Evolutionary conservation across 2,113 vertebrate genomes (phyloP), one percentile per base, ranked within the genome.

Genomic region (Zootoca vivipara): DNA sequence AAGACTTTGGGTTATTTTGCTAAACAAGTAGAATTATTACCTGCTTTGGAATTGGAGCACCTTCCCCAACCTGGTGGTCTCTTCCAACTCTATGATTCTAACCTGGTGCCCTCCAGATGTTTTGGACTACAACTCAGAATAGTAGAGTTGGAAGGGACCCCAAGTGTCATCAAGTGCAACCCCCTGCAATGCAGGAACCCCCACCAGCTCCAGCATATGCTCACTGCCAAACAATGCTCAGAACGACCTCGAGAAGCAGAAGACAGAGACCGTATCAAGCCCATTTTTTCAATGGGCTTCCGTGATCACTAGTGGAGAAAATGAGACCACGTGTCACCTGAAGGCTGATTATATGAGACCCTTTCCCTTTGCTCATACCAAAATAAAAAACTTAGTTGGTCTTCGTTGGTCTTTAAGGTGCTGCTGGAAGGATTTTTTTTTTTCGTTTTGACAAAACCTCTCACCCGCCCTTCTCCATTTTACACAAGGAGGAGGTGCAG

Each of bases 331-430:
- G 70, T 90, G 88, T 85, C 90, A 92, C 30, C n/a, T 89, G 90
- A 93, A 15, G 85, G 81, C 93, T 95, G 95, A 95, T 52, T 52
- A 52, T 94, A 96, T 89, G 93, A 94, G 92, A 93, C 93, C 96
- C 95, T 94, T 92, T 86, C 92, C 28, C 40, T 13, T 22, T 28
- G 8, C 92, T 90, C n/a, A n/a, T n/a, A n/a, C n/a, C n/a, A n/a
- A n/a, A n/a, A n/a, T n/a, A n/a, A n/a, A n/a, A n/a, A n/a, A n/a
- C n/a, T n/a, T n/a, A n/a, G n/a, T n/a, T n/a, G n/a, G n/a, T n/a
- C n/a, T n/a, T n/a, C n/a, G n/a, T n/a, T n/a, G n/a, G n/a, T n/a
- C n/a, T n/a, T n/a, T n/a, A n/a, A n/a, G n/a, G n/a, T n/a, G n/a
- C n/a, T n/a, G n/a, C n/a, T n/a, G n/a, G n/a, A n/a, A n/a, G n/a